A percentile compares a stretch with the other conserved stretches of the same genome.
These are phyloP conservation scores for Rhabdornis inornatus DNA, from an alignment of 2,113 vertebrate genomes.

Conservation along the genomic window DNA sequence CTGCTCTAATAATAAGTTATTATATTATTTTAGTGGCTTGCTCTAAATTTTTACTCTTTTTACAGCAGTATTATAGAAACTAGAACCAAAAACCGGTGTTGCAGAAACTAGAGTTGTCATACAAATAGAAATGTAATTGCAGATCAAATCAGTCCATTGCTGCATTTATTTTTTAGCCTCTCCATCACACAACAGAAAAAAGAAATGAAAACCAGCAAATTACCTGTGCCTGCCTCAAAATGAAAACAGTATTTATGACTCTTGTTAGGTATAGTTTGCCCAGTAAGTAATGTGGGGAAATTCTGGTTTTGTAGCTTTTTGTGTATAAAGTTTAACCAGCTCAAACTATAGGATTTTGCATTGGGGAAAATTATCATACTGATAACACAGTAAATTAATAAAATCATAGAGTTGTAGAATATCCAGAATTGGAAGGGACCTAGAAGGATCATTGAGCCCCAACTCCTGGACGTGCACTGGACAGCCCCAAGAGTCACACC, in stretches of 20 bases:
- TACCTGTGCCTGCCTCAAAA: not conserved
- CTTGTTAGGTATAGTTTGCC: not conserved
- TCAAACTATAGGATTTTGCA: not conserved
- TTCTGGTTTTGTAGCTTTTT: not conserved
- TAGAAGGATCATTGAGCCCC: rapidly evolving
- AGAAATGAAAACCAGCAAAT: not conserved
- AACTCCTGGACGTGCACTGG: not conserved
- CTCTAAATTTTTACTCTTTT: not conserved
- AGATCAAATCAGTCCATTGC: not conserved
- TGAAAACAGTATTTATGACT: not conserved
- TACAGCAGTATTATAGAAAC: not conserved
- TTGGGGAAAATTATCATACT: not conserved
- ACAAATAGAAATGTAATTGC: not conserved
- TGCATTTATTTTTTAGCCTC: not conserved
- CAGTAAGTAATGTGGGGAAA: not conserved
- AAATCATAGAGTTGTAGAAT: not conserved
- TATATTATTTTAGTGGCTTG: not conserved
- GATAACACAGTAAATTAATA: not conserved
- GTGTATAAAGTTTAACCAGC: not conserved
- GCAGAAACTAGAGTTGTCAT: not conserved
- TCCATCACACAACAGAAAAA: not conserved
- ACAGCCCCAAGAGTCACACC: not conserved
- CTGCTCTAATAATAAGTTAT: not conserved
- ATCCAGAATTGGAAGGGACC: not conserved
- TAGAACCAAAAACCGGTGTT: no score